Percentiles rank a stretch among this genome's conserved stretches.
Evolutionary conservation across 2,888 invertebrate species (phyloP).

Genomic region (Harmothoe impar): DNA sequence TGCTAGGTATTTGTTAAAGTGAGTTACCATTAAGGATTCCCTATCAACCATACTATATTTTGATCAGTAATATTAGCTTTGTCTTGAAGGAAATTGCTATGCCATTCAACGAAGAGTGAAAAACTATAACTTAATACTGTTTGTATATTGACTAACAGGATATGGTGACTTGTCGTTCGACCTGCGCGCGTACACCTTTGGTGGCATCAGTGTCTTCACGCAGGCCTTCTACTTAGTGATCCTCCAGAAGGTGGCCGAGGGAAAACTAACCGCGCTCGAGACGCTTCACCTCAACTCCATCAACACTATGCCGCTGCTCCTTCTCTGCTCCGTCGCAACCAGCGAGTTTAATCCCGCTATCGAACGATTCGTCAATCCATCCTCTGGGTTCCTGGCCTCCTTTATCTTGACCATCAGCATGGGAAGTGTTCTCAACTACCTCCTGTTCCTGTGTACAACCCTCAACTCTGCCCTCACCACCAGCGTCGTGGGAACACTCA

Average conservation of each 20-base stretch:
- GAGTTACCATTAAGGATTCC: too few relatives aligned
- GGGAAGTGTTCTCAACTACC: conserved; percentile 83
- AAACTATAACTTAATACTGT: too few relatives aligned
- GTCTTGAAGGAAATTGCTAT: too few relatives aligned
- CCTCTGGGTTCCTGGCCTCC: conserved; percentile 76
- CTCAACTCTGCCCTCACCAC: conserved; percentile 84
- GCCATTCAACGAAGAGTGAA: too few relatives aligned
- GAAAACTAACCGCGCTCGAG: conserved; percentile 79
- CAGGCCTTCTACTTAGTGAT: conserved; percentile 84
- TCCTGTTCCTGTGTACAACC: conserved; percentile 84
- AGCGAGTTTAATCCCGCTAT: conserved; percentile 74
- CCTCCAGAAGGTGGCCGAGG: conserved; percentile 82
- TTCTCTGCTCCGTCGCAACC: conserved; percentile 73
- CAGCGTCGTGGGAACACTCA: conserved; percentile 83
- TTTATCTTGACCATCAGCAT: conserved; percentile 79
- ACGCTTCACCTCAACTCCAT: conserved; percentile 83
- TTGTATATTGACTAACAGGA: conserved; percentile 74
- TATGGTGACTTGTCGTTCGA: conserved; percentile 83
- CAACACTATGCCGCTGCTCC: conserved; percentile 82
- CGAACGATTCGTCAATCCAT: conserved; percentile 66
- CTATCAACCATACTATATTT: too few relatives aligned
- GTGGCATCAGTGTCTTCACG: conserved; percentile 82
- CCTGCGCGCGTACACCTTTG: conserved; percentile 81
- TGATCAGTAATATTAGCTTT: too few relatives aligned
- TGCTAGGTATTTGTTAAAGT: too few relatives aligned